These are phyloP conservation scores for Idaea straminata DNA, from an alignment of 2,888 invertebrate genomes.

Conservation along the genomic window DNA sequence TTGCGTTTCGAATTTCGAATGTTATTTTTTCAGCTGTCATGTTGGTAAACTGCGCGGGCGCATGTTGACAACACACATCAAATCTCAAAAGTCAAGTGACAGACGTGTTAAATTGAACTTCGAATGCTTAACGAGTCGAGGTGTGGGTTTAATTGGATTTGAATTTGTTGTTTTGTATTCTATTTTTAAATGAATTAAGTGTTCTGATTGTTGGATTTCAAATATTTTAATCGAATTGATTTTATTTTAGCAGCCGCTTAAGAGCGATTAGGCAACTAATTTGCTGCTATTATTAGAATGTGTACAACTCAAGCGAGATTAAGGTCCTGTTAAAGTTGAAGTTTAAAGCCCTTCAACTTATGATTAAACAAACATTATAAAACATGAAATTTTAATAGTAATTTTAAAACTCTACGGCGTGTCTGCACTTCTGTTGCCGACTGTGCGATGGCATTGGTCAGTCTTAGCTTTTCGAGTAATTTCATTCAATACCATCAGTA, in stretches of 20 bases:
- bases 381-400: too few species aligned
- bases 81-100: slow-evolving; percentile 58
- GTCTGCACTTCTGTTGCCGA: too few species aligned
- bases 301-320: too few species aligned
- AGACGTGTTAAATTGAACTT: slow-evolving; percentile 70
- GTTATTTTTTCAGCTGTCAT: slow-evolving; percentile 49
- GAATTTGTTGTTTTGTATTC: slow-evolving; percentile 16
- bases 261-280: too few species aligned
- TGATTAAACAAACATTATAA: too few species aligned
- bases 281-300: too few species aligned
- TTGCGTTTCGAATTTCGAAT: slow-evolving; percentile 33
- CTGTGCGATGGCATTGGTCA: too few species aligned
- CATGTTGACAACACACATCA: slow-evolving; percentile 64
- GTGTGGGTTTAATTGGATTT: background rate
- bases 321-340: too few species aligned
- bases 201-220: background rate
- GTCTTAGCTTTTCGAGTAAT: too few species aligned
- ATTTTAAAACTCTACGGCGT: too few species aligned
- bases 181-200: slow-evolving; percentile 1
- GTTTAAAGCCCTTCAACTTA: too few species aligned
- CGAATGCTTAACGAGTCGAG: slow-evolving; percentile 37
- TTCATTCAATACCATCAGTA: too few species aligned
- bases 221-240: background rate
- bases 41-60: slow-evolving; percentile 39
- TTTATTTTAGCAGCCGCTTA: background rate